These are phyloP conservation scores for Ceuthmochares aereus DNA, from an alignment of 2,113 vertebrate species.

Conservation along the genomic window DNA sequence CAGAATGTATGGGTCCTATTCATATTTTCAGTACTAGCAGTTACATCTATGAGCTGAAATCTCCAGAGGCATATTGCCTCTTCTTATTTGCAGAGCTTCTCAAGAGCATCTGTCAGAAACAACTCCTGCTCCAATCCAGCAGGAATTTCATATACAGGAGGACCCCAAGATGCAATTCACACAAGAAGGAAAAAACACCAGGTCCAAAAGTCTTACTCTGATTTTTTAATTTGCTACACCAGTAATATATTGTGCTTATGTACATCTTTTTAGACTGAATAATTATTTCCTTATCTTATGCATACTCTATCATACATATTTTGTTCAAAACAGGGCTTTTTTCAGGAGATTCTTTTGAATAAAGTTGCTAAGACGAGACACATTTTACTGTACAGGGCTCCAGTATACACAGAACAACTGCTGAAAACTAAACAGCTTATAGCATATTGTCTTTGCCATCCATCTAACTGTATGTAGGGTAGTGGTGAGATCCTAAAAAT, in stretches of 20 bases:
- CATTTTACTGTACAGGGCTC: not conserved
- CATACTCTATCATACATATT: not conserved
- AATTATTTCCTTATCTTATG: not conserved
- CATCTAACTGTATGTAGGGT: not conserved
- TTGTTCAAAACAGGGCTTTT: not conserved
- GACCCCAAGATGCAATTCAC: not conserved
- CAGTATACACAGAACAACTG: not conserved
- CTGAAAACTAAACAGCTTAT: not conserved
- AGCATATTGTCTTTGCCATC: not conserved
- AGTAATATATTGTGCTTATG: not conserved
- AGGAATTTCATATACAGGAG: not conserved
- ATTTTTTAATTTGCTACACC: not conserved
- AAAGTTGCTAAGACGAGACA: not conserved
- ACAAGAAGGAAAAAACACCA: not conserved
- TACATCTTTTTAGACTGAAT: not conserved
- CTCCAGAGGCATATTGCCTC: not conserved
- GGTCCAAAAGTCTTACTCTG: not conserved
- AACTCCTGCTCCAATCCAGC: not conserved
- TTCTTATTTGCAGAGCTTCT: slow-evolving; percentile 8
- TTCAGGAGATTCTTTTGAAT: not conserved
- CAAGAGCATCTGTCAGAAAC: not conserved
- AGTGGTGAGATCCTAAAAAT: not conserved
- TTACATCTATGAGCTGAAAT: not conserved
- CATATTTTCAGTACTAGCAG: not conserved
- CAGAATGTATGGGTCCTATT: slow-evolving; percentile 34